Percentiles rank a stretch among this genome's conserved stretches.
These are phyloP conservation scores for Onychomys torridus DNA, from an alignment of 2,797 vertebrate species.

Conservation along the genomic window DNA sequence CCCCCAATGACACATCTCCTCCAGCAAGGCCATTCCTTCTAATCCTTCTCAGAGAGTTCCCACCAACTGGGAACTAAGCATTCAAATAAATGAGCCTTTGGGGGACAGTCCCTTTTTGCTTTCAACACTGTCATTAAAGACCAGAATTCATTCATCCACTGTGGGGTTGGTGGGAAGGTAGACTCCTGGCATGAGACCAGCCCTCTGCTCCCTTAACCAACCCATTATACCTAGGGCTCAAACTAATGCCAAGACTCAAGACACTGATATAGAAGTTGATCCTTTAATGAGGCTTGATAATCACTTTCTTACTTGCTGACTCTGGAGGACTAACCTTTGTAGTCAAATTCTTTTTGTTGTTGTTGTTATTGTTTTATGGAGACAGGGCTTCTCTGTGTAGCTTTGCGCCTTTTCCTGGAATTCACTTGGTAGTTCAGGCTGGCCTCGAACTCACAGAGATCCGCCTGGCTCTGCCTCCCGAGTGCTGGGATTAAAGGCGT, in stretches of 20 bases:
- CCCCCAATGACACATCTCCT: neutral
- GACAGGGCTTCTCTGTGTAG: no score
- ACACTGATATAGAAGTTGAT: slow-evolving; percentile 18
- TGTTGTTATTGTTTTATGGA: no score
- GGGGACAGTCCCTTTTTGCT: neutral
- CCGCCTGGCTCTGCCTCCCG: no score
- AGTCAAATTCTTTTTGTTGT: slow-evolving; percentile 9
- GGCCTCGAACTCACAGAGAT: no score
- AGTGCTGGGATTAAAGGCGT: no score
- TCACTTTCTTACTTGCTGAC: neutral
- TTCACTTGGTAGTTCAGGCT: no score
- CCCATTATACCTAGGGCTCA: slow-evolving; percentile 23
- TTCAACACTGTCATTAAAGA: neutral
- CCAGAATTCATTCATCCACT: neutral
- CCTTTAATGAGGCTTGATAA: slow-evolving; percentile 58
- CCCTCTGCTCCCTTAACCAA: slow-evolving; percentile 16
- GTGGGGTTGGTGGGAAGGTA: neutral
- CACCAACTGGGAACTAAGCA: neutral
- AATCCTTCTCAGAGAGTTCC: neutral
- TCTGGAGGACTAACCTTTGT: slow-evolving; percentile 57
- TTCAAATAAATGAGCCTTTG: neutral
- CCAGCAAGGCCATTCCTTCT: neutral
- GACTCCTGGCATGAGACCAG: neutral
- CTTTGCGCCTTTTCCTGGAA: no score
- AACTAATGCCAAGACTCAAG: slow-evolving; percentile 22